A percentile compares a stretch with the other conserved stretches of the same genome.
Evolutionary conservation across 30 jellyfish, hydroid and myxozoan species (phyloP).

Genomic region (Chrysaora quinquecirrha): DNA sequence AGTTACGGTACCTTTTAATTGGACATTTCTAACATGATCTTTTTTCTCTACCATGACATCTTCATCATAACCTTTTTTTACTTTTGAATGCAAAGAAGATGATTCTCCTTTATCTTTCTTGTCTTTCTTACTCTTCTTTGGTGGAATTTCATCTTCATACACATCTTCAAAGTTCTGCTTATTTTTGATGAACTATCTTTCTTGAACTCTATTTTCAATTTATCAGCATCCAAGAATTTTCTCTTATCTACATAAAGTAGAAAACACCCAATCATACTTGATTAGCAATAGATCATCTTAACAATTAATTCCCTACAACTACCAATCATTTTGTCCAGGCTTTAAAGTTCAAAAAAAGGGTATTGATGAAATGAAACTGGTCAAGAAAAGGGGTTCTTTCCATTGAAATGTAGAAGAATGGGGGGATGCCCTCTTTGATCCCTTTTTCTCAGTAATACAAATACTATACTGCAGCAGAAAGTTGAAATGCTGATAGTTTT

Average conservation of each 20-base stretch:
- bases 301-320: too few relatives aligned
- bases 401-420: too few relatives aligned
- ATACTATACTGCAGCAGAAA: too few relatives aligned
- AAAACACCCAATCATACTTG: too few relatives aligned
- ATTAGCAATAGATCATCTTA: too few relatives aligned
- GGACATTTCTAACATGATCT: conserved; percentile 55
- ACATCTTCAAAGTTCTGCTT: conserved; percentile 53
- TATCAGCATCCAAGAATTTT: conserved; percentile 42
- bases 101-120: conserved; percentile 40
- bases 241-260: conserved; percentile 20
- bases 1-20: conserved; percentile 54
- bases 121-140: conserved; percentile 59
- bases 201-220: conserved; percentile 58
- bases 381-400: too few relatives aligned
- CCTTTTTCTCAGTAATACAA: too few relatives aligned
- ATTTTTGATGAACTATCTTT: conserved; percentile 44
- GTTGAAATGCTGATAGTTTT: too few relatives aligned
- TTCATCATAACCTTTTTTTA: conserved; percentile 3
- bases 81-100: conserved; percentile 10
- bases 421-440: too few relatives aligned
- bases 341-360: too few relatives aligned
- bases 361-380: too few relatives aligned
- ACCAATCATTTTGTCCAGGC: too few relatives aligned
- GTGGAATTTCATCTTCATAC: conserved; percentile 51
- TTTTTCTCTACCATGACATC: conserved; percentile 39